phyloP scores from a whole-genome alignment of 2,113 vertebrate species.

The Butastur rufipennis region DNA sequence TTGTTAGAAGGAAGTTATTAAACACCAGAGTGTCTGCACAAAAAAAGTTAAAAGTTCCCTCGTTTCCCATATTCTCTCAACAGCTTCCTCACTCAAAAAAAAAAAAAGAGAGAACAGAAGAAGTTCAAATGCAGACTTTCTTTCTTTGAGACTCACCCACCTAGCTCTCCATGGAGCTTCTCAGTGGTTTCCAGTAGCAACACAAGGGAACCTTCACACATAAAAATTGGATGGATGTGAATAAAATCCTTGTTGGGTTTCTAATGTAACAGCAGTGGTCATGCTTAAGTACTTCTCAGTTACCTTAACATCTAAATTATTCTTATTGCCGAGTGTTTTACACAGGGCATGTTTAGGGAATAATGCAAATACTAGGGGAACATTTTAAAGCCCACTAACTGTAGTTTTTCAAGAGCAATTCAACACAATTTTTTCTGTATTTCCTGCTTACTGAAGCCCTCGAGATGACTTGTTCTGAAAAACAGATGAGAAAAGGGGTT shows the following conservation, averaged over 20 bases:
- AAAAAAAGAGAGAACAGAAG: not conserved
- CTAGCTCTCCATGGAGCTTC: not conserved
- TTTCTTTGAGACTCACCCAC: not conserved
- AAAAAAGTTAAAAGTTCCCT: not conserved
- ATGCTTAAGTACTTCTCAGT: slow-evolving; percentile 15
- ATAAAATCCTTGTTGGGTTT: slow-evolving; percentile 10
- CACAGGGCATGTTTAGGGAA: not conserved
- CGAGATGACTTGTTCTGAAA: slow-evolving; percentile 28
- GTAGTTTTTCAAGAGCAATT: slow-evolving; percentile 3
- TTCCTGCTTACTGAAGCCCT: slow-evolving; percentile 25
- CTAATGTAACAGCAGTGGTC: not conserved
- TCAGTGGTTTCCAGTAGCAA: not conserved
- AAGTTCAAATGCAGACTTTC: not conserved
- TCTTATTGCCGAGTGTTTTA: slow-evolving; percentile 10
- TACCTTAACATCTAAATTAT: slow-evolving; percentile 16
- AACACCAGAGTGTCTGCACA: not conserved
- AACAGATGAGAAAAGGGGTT: slow-evolving; percentile 26
- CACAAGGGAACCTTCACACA: not conserved
- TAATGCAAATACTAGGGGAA: slow-evolving; percentile 6
- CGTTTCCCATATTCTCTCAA: not conserved
- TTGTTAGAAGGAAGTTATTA: not conserved
- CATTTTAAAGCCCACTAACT: not conserved
- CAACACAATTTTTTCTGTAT: not conserved
- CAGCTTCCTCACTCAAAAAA: not conserved
- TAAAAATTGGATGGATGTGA: not conserved